Percentiles rank a stretch among this genome's conserved stretches.
Evolutionary conservation across 2,113 vertebrate genomes (phyloP).

Genomic region (Tragelaphus strepsiceros): DNA sequence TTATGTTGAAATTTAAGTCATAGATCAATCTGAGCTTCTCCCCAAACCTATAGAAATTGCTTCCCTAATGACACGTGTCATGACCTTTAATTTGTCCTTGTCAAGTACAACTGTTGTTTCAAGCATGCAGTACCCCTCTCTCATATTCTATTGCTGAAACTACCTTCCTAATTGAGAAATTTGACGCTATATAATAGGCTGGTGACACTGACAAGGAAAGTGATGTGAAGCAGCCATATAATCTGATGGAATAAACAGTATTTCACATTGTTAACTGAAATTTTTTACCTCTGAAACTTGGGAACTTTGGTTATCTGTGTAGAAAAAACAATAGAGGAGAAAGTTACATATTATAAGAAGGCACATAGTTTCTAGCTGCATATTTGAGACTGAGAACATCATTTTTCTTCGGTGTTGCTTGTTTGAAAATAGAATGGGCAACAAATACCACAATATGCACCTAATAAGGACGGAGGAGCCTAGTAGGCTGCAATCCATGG

Average conservation of each 20-base stretch:
- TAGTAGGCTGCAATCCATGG: no score
- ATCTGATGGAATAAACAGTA: background rate
- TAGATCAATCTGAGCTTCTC: background rate
- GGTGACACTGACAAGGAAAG: background rate
- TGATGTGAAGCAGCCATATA: background rate
- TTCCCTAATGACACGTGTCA: background rate
- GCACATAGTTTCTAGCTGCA: background rate
- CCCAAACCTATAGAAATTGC: background rate
- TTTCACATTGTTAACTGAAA: background rate
- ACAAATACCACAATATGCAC: background rate
- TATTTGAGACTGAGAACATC: background rate
- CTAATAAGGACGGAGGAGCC: background rate
- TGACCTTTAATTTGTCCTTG: conserved; percentile 36
- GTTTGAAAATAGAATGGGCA: background rate
- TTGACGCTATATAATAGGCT: background rate
- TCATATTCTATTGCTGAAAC: background rate
- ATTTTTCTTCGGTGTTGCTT: background rate
- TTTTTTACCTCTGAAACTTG: background rate
- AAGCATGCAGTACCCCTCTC: background rate
- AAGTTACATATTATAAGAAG: background rate
- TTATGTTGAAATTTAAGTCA: conserved; percentile 28
- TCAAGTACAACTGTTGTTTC: conserved; percentile 13
- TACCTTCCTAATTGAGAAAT: background rate
- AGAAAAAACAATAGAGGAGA: background rate
- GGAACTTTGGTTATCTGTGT: background rate